These are phyloP conservation scores for Bombus waltoni DNA, from an alignment of 1,140 invertebrate species.

Conservation along the genomic window DNA sequence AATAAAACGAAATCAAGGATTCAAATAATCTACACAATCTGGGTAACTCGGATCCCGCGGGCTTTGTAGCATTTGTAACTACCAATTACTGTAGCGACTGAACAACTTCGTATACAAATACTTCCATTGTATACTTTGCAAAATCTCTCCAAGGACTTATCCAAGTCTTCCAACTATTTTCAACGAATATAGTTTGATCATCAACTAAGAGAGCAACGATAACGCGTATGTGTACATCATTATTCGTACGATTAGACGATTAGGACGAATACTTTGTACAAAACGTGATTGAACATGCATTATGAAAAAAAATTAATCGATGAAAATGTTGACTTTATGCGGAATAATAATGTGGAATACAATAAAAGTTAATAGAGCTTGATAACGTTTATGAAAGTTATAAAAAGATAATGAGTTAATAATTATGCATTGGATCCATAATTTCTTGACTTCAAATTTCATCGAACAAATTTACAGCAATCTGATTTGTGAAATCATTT, in stretches of 20 bases:
- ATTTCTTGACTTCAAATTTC: background rate
- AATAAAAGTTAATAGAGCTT: no score
- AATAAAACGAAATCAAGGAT: conserved; percentile 17
- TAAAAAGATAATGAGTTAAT: background rate
- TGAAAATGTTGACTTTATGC: no score
- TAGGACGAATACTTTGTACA: background rate
- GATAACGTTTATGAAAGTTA: no score
- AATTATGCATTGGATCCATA: background rate
- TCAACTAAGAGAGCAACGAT: no score
- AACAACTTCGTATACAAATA: background rate
- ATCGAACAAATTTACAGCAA: background rate
- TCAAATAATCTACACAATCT: background rate
- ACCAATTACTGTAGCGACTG: background rate
- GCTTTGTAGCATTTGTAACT: background rate
- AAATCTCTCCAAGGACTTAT: background rate
- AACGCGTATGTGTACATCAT: background rate
- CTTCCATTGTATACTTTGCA: background rate
- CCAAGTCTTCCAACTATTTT: background rate
- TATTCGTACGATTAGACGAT: background rate
- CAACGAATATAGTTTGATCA: background rate
- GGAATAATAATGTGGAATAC: no score
- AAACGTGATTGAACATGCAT: no score
- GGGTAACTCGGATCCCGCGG: background rate
- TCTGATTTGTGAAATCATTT: background rate
- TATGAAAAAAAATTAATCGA: no score